Conservation (phyloP, 2,113 vertebrate genomes). For the Anoura caudifer region DNA sequence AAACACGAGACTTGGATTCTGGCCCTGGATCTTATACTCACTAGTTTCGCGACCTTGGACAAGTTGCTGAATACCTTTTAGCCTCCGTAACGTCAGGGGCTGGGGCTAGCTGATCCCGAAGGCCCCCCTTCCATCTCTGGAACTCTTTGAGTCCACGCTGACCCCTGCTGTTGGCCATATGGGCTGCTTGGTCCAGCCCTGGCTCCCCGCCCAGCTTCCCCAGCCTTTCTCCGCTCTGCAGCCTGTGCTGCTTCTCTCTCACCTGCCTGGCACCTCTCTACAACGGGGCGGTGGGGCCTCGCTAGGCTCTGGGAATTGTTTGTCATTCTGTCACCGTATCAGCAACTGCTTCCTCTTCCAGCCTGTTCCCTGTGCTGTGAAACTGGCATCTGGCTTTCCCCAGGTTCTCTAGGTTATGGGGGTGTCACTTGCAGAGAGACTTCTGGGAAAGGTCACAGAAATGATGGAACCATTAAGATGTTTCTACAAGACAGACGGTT, state of each 20-base stretch:
- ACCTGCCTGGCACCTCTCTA: neutral
- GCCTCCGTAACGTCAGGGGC: neutral
- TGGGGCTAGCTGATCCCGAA: neutral
- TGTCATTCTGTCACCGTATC: neutral
- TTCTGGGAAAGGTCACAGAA: neutral
- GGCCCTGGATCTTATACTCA: neutral
- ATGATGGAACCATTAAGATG: neutral
- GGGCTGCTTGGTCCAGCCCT: neutral
- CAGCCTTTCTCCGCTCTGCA: neutral
- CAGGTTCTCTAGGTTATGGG: too few species aligned
- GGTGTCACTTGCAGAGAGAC: neutral
- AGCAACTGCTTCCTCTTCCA: neutral
- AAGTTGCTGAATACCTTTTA: neutral
- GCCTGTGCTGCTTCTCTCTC: neutral
- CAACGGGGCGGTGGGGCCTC: neutral
- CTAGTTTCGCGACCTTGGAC: conserved; percentile 10
- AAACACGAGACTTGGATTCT: neutral
- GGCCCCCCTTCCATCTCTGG: neutral
- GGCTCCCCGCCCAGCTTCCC: neutral
- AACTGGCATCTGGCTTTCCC: neutral
- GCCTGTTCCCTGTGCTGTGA: neutral
- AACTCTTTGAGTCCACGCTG: neutral
- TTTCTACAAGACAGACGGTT: neutral
- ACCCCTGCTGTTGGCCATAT: conserved; percentile 45
- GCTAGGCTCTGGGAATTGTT: neutral